Percentiles rank a stretch among this genome's conserved stretches.
Conservation (phyloP, 1,140 invertebrate genomes). For the Pomacea maculata region DNA sequence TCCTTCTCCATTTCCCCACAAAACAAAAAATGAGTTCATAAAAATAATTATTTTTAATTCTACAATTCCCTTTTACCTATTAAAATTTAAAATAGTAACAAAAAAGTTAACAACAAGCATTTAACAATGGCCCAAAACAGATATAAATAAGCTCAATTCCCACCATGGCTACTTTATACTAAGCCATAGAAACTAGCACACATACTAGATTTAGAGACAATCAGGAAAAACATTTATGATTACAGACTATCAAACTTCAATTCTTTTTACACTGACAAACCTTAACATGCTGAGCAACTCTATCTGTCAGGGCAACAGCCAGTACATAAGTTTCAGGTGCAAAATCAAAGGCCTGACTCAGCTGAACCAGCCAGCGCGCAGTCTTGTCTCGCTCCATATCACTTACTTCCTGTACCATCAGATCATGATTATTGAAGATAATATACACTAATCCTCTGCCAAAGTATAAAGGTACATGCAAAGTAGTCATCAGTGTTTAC, state of each 20-base stretch:
- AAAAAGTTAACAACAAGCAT: too few species aligned
- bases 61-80: too few species aligned
- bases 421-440: too few species aligned
- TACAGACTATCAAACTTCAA: constrained; percentile 2
- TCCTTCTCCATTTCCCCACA: too few species aligned
- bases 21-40: too few species aligned
- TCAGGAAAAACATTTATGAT: constrained; percentile 3
- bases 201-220: not conserved
- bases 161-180: too few species aligned
- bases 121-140: too few species aligned
- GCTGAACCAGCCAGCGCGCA: constrained; percentile 53
- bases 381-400: constrained; percentile 54
- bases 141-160: too few species aligned
- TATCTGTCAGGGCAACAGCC: constrained; percentile 55
- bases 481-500: too few species aligned
- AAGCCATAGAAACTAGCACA: too few species aligned
- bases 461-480: constrained; percentile 1
- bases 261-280: constrained; percentile 36
- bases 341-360: constrained; percentile 57
- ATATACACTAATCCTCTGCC: not conserved
- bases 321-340: constrained; percentile 61
- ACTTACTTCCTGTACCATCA: constrained; percentile 39
- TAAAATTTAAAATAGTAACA: too few species aligned
- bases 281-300: constrained; percentile 61
- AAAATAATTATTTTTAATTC: too few species aligned